These are phyloP conservation scores for Amiota mariae DNA, from an alignment of 2,888 invertebrate species.

Conservation along the genomic window DNA sequence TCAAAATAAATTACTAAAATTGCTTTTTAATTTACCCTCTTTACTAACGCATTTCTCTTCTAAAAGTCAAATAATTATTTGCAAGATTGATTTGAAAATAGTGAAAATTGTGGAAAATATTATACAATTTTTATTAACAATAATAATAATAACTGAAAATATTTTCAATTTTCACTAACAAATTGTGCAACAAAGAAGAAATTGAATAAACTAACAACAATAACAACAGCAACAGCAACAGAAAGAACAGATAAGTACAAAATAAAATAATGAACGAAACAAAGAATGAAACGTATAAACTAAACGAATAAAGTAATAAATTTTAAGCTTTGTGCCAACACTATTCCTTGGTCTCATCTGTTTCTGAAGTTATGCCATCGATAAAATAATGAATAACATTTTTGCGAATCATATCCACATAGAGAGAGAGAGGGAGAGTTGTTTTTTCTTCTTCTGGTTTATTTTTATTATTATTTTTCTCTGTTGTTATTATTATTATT, in stretches of 20 bases:
- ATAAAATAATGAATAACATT: slow-evolving; percentile 69
- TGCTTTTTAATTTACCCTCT: too few species aligned
- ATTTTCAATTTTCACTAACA: not conserved
- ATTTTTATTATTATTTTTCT: slow-evolving; percentile 48
- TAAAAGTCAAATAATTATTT: too few species aligned
- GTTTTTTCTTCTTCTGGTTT: too few species aligned
- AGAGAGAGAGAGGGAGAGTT: not conserved
- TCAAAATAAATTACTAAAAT: too few species aligned
- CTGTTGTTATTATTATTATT: slow-evolving; percentile 39
- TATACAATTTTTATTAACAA: too few species aligned
- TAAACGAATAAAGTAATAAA: slow-evolving; percentile 54
- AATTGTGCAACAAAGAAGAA: not conserved
- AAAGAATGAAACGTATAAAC: not conserved
- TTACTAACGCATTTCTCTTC: too few species aligned
- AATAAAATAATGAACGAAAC: too few species aligned
- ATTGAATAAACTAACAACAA: not conserved
- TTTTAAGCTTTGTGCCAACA: slow-evolving; percentile 58
- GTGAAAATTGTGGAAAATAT: too few species aligned
- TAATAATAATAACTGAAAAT: not conserved
- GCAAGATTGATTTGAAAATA: too few species aligned
- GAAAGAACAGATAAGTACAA: too few species aligned
- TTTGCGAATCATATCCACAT: slow-evolving; percentile 4
- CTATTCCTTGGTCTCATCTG: slow-evolving; percentile 60
- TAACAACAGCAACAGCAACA: not conserved
- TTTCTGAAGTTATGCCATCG: slow-evolving; percentile 61